Percentiles rank a stretch among this genome's conserved stretches.
Evolutionary conservation across 2,888 invertebrate genomes (phyloP).

Genomic region (Noctua janthina): DNA sequence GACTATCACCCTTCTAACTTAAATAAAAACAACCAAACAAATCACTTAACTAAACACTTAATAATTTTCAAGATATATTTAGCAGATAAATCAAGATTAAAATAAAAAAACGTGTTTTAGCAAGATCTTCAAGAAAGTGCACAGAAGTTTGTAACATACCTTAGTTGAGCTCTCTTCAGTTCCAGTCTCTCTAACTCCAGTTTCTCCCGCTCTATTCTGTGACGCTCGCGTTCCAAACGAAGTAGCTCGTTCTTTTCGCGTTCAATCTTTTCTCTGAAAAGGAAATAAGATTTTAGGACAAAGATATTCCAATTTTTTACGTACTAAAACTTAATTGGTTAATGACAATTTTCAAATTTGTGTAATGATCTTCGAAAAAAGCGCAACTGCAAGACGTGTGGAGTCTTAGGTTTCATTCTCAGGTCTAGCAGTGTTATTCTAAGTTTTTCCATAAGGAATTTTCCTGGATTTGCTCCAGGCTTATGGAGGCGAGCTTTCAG

Average conservation of each 20-base stretch:
- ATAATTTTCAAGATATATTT: background rate
- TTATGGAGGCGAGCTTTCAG: background rate
- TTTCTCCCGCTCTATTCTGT: slow-evolving; percentile 94
- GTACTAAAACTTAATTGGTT: background rate
- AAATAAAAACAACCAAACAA: background rate
- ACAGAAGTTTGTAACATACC: slow-evolving; percentile 79
- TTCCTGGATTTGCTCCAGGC: background rate
- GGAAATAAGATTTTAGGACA: background rate
- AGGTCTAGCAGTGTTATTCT: background rate
- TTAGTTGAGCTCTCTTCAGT: slow-evolving; percentile 94
- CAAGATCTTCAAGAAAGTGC: background rate
- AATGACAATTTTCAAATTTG: background rate
- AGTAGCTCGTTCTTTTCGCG: slow-evolving; percentile 96
- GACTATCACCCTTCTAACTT: background rate
- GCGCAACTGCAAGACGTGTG: background rate
- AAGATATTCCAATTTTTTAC: background rate
- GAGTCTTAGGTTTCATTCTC: no score
- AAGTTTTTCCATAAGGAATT: background rate
- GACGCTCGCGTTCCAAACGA: slow-evolving; percentile 95
- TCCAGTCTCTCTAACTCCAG: slow-evolving; percentile 95
- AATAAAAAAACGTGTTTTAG: background rate
- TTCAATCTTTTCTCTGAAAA: slow-evolving; percentile 94
- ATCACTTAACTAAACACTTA: background rate
- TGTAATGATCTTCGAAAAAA: background rate
- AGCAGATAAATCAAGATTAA: background rate